Evolutionary conservation across 2,888 invertebrate species (phyloP), one percentile per base, ranked within the genome.

Genomic region (Melinaea marsaeus): DNA sequence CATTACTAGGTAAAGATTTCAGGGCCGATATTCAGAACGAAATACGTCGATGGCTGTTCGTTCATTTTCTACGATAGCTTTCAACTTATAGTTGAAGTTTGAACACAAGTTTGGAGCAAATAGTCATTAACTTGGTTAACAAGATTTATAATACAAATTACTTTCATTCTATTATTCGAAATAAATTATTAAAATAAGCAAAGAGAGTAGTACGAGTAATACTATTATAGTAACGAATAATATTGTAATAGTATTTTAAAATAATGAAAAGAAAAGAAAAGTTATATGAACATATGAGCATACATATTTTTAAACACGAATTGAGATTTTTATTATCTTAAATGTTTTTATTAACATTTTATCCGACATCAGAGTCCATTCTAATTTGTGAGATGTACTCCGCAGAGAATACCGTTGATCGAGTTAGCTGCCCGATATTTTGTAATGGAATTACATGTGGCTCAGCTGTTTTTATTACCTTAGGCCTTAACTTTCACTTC

Each of bases 361-460:
- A 37, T 7, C 9, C 5, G 7, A 51, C 32, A 51, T 51, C 51
- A 51, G 32, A 22, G 2, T 2, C 51, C 51, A 51, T 51, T 51
- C n/a, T 51, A 32, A 32, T 9, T 13, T 32, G 51, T 51, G 7
- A 51, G 22, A 51, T 51, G 51, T 7, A 51, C 6, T 6, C 51
- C 51, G 4, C 51, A 9, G 51, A 32, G 51, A 32, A 51, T 11
- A 32, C 22, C 32, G 32, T 22, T 32, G 51, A 51, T 51, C 51
- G 32, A 51, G 51, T 51, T 51, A 51, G 22, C 32, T 32, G 22
- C 4, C 51, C 22, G 32, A 51, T 51, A 51, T 51, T 51, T 51
- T 22, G 51, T 51, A 51, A 51, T 51, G 51, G 22, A 32, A 32
- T 51, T 32, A 51, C 51, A 51, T 51, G 32, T 32, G 51, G 51